These are phyloP conservation scores for Zaprionus obscuricornis DNA, from an alignment of 2,888 invertebrate species.

Conservation along the genomic window DNA sequence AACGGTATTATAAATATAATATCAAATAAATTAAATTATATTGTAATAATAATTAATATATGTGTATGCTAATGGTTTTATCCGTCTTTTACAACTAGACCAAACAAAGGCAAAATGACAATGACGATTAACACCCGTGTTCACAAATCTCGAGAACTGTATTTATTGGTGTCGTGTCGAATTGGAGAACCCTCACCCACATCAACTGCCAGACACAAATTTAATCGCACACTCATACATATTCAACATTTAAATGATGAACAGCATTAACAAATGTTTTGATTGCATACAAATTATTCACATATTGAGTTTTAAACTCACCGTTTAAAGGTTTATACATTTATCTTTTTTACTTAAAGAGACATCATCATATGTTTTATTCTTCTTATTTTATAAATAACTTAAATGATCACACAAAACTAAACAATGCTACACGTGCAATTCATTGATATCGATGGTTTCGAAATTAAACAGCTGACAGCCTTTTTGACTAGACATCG, in stretches of 20 bases:
- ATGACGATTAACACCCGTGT: constrained; percentile 5
- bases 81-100: background rate
- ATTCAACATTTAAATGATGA: too few relatives aligned
- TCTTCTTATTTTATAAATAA: constrained; percentile 12
- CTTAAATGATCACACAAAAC: constrained; percentile 33
- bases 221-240: constrained; percentile 7
- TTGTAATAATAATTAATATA: constrained; percentile 2
- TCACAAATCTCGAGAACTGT: constrained; percentile 16
- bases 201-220: constrained; percentile 6
- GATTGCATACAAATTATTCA: constrained; percentile 11
- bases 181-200: constrained; percentile 48
- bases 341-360: constrained; percentile 16
- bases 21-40: constrained; percentile 11
- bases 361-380: constrained; percentile 57
- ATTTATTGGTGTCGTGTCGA: constrained; percentile 35
- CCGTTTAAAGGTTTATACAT: constrained; percentile 37
- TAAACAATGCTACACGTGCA: constrained; percentile 60
- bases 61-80: constrained; percentile 5
- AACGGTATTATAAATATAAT: constrained; percentile 16
- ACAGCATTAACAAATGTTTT: constrained; percentile 46
- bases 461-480: constrained; percentile 16
- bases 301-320: constrained; percentile 38
- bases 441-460: constrained; percentile 39
- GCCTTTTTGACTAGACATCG: background rate
- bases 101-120: background rate